These are phyloP conservation scores for Drosophila cardini DNA, from an alignment of 1,140 invertebrate species.

Conservation along the genomic window DNA sequence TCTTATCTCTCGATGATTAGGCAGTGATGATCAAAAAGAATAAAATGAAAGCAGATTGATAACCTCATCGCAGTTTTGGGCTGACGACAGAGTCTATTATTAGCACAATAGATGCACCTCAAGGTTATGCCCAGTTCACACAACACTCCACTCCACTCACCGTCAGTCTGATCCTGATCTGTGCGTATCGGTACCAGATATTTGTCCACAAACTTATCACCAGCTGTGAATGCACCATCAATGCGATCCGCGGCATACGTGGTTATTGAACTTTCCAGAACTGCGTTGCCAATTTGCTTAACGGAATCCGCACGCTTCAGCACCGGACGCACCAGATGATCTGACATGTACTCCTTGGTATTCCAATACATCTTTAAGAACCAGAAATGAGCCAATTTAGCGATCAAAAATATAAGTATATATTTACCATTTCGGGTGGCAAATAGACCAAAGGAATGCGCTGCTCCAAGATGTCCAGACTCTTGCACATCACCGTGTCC, in stretches of 20 bases:
- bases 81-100: slow-evolving; percentile 56
- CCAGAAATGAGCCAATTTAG: slow-evolving; percentile 53
- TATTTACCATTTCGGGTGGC: slow-evolving; percentile 90
- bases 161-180: slow-evolving; percentile 87
- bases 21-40: slow-evolving; percentile 8
- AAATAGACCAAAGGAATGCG: slow-evolving; percentile 91
- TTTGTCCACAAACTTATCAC: slow-evolving; percentile 92
- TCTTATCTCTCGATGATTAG: slow-evolving; percentile 36
- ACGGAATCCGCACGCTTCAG: slow-evolving; percentile 91
- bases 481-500: slow-evolving; percentile 90
- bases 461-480: slow-evolving; percentile 91
- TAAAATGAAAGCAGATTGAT: slow-evolving; percentile 17
- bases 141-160: slow-evolving; percentile 77
- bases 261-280: slow-evolving; percentile 88
- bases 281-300: slow-evolving; percentile 89
- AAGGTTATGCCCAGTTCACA: background rate
- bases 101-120: slow-evolving; percentile 45
- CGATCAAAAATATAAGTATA: slow-evolving; percentile 31
- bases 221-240: slow-evolving; percentile 89
- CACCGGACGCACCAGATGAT: slow-evolving; percentile 88
- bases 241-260: slow-evolving; percentile 89
- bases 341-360: slow-evolving; percentile 90
- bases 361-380: slow-evolving; percentile 89
- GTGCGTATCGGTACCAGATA: slow-evolving; percentile 88
- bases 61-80: slow-evolving; percentile 43